A percentile compares a stretch with the other conserved stretches of the same genome.
These are phyloP conservation scores for Myodes glareolus DNA, from an alignment of 2,113 vertebrate genomes.

Conservation along the genomic window DNA sequence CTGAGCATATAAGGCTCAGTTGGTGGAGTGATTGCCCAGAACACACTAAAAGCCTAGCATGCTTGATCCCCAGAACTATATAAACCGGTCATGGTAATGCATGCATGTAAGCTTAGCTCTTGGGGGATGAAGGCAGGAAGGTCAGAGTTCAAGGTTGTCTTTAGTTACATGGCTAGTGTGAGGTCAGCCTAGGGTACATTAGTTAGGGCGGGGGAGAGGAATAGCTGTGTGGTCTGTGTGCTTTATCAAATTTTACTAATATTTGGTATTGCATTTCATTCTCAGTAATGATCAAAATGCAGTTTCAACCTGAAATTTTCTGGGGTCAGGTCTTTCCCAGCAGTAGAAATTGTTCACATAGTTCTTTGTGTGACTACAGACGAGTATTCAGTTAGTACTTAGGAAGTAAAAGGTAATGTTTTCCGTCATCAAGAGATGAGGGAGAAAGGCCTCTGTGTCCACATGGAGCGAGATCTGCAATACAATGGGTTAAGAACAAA, in stretches of 20 bases:
- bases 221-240: neutral
- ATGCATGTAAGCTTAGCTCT: neutral
- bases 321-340: neutral
- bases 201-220: neutral
- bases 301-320: slow-evolving; percentile 38
- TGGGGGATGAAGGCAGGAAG: neutral
- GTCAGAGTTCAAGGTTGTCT: neutral
- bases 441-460: neutral
- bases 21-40: neutral
- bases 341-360: neutral
- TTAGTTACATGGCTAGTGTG: neutral
- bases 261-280: neutral
- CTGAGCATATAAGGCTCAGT: neutral
- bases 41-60: neutral
- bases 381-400: neutral
- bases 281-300: neutral
- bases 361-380: neutral
- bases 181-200: no score
- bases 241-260: slow-evolving; percentile 47
- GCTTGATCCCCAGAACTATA: neutral
- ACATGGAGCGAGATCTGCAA: neutral
- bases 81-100: neutral
- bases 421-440: neutral
- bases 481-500: neutral
- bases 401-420: neutral